These are phyloP conservation scores for Cryptocephalus moraei DNA, from an alignment of 2,888 invertebrate species.

Conservation along the genomic window DNA sequence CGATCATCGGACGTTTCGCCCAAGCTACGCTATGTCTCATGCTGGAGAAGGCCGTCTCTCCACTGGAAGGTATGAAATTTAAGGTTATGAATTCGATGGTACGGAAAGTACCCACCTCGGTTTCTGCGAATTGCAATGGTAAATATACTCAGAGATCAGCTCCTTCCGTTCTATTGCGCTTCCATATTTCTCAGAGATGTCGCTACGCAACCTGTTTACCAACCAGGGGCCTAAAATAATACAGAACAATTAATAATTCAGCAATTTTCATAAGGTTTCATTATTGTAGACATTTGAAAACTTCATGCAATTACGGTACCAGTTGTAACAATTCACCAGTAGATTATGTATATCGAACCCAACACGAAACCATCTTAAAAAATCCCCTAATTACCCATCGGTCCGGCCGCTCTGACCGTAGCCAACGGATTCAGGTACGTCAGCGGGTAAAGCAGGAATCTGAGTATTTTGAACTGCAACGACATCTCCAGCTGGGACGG, in stretches of 20 bases:
- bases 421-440: conserved; percentile 75
- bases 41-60: conserved; percentile 84
- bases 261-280: too few relatives aligned
- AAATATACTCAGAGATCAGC: conserved; percentile 84
- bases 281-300: too few relatives aligned
- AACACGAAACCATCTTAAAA: background rate
- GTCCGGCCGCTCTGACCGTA: conserved; percentile 81
- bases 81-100: background rate
- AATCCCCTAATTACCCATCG: conserved; percentile 48
- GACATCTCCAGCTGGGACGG: conserved; percentile 54
- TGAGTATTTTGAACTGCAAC: conserved; percentile 69
- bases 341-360: background rate
- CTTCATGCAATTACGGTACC: background rate
- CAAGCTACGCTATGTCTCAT: conserved; percentile 76
- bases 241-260: too few relatives aligned
- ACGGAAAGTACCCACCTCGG: conserved; percentile 56
- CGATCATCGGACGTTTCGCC: conserved; percentile 94
- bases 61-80: conserved; percentile 50
- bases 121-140: conserved; percentile 89
- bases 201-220: conserved; percentile 77
- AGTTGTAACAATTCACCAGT: too few relatives aligned
- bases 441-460: conserved; percentile 59
- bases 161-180: conserved; percentile 54
- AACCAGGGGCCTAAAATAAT: conserved; percentile 65
- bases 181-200: conserved; percentile 75